Percentiles rank a stretch among this genome's conserved stretches.
phyloP scores from a whole-genome alignment of 2,888 invertebrate genomes.

The Baronia brevicornis region DNA sequence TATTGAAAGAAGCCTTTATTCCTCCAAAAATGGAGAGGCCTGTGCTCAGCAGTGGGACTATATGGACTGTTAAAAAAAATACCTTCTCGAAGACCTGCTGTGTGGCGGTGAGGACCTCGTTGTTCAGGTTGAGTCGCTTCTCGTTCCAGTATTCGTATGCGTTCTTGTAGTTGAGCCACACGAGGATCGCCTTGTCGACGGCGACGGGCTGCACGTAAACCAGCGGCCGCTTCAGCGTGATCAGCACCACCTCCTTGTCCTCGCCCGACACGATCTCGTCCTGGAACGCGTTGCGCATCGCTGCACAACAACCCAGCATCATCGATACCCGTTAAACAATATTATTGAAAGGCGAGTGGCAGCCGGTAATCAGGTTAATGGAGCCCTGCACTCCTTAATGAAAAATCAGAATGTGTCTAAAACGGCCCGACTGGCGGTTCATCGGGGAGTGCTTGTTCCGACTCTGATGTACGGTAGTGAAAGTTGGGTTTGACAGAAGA shows the following conservation, averaged over 20 bases:
- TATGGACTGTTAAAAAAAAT: no score
- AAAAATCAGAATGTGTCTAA: no score
- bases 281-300: conserved; percentile 85
- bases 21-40: no score
- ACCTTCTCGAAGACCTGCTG: conserved; percentile 78
- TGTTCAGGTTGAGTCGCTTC: conserved; percentile 92
- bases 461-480: no score
- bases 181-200: conserved; percentile 97
- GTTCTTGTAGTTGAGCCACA: conserved; percentile 99
- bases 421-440: no score
- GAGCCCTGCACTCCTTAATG: no score
- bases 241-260: conserved; percentile 91
- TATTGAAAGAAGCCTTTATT: no score
- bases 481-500: no score
- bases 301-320: conserved; percentile 91
- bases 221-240: conserved; percentile 93
- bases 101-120: conserved; percentile 87
- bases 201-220: conserved; percentile 98
- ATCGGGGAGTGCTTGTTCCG: no score
- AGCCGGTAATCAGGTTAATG: no score
- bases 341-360: background rate
- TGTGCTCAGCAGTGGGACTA: no score
- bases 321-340: no score
- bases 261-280: conserved; percentile 91
- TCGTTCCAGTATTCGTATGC: conserved; percentile 99